Percentiles rank a stretch among this genome's conserved stretches.
phyloP scores from a whole-genome alignment of 37 sponge, comb jelly and placozoan species.

The Eunapius fragilis region DNA sequence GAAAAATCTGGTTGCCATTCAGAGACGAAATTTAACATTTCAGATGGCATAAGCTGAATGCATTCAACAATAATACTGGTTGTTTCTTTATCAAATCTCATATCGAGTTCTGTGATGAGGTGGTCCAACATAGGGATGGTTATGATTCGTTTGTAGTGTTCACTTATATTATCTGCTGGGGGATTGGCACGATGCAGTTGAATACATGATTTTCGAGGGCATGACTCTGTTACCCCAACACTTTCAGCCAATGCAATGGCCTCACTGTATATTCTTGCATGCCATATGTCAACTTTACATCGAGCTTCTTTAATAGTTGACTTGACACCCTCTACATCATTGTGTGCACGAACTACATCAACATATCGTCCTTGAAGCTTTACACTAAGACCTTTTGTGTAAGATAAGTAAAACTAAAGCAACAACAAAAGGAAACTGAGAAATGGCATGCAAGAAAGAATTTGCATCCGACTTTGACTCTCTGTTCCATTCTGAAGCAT shows the following conservation, averaged over 20 bases:
- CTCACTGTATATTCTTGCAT: conserved; percentile 30
- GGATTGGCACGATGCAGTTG: conserved; percentile 46
- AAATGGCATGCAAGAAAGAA: conserved; percentile 38
- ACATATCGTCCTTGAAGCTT: conserved; percentile 58
- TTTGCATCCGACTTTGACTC: conserved; percentile 70
- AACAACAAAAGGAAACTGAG: conserved; percentile 60
- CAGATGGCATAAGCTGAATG: conserved; percentile 46
- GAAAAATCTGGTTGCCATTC: conserved; percentile 18
- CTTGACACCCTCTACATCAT: conserved; percentile 51
- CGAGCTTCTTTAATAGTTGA: conserved; percentile 23
- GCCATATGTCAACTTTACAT: conserved; percentile 24
- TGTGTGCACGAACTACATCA: conserved; percentile 59
- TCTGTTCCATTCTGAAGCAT: conserved; percentile 50
- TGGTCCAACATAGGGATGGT: conserved; percentile 56
- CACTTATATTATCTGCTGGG: conserved; percentile 8
- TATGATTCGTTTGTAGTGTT: conserved; percentile 27
- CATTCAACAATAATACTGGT: conserved; percentile 28
- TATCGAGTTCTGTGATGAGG: conserved; percentile 38
- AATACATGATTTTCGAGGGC: conserved; percentile 18
- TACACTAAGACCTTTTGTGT: conserved; percentile 66
- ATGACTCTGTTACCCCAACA: conserved; percentile 38
- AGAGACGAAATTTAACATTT: neutral
- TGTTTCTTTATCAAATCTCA: conserved; percentile 30
- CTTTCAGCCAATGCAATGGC: neutral
- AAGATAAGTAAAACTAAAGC: conserved; percentile 41